Conservation (phyloP, 2,113 vertebrate species). For the Ptychochromis oligacanthus region DNA sequence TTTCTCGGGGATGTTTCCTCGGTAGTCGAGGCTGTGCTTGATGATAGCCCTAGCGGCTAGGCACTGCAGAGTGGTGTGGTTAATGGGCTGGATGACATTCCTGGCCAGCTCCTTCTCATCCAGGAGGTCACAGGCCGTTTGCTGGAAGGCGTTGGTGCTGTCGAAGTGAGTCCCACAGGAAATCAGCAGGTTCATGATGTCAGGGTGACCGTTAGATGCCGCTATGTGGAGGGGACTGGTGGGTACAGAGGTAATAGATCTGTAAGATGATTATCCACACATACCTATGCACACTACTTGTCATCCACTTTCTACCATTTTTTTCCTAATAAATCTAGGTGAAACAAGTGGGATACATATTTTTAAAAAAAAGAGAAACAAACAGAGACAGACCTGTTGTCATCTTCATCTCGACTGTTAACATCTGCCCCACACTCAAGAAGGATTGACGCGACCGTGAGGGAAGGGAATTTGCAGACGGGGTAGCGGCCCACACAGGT, state of each 20-base stretch:
- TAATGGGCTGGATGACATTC: slow-evolving; percentile 97
- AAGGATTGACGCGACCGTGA: slow-evolving; percentile 92
- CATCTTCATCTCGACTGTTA: slow-evolving; percentile 91
- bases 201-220: slow-evolving; percentile 95
- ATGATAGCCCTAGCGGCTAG: slow-evolving; percentile 94
- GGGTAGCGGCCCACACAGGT: slow-evolving; percentile 97
- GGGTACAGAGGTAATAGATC: background rate
- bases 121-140: slow-evolving; percentile 95
- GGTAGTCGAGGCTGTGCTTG: slow-evolving; percentile 88
- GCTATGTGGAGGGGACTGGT: slow-evolving; percentile 91
- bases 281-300: background rate
- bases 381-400: slow-evolving; percentile 81
- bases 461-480: slow-evolving; percentile 97
- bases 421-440: slow-evolving; percentile 96
- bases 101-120: slow-evolving; percentile 96
- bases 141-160: slow-evolving; percentile 91
- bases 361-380: too few species aligned
- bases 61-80: slow-evolving; percentile 98
- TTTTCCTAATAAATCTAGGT: background rate
- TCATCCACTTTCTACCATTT: background rate
- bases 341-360: background rate
- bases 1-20: slow-evolving; percentile 93
- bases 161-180: slow-evolving; percentile 96
- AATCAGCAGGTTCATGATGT: slow-evolving; percentile 98
- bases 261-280: background rate